phyloP scores from a whole-genome alignment of 1,140 invertebrate species.

The Apocrypta bakeri region DNA sequence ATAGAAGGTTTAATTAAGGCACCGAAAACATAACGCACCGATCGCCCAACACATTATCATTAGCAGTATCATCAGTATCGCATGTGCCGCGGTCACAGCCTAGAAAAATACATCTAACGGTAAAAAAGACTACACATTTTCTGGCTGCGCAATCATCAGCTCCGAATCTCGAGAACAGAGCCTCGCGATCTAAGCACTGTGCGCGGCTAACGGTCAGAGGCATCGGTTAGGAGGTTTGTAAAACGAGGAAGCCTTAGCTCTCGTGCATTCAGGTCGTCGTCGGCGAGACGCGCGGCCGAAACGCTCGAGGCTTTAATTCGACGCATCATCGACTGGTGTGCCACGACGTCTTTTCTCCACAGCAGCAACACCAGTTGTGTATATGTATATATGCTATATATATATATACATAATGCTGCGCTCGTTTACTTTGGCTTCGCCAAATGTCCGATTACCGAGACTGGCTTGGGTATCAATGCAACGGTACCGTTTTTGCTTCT shows the following conservation, averaged over 20 bases:
- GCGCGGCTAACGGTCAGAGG: neutral
- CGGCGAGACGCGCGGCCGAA: neutral
- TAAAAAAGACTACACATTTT: neutral
- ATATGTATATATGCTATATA: neutral
- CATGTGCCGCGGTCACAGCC: no score
- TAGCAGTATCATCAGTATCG: neutral
- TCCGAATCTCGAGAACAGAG: neutral
- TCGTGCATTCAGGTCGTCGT: neutral
- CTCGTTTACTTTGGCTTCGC: slow-evolving; percentile 28
- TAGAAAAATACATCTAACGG: neutral
- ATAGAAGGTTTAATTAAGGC: neutral
- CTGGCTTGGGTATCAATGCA: slow-evolving; percentile 4
- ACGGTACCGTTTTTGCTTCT: slow-evolving; percentile 3
- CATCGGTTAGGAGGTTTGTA: neutral
- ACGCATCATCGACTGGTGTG: slow-evolving; percentile 9
- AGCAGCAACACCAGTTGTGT: neutral
- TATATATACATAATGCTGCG: no score
- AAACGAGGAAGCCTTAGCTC: neutral
- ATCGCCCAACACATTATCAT: neutral
- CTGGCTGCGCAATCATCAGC: neutral
- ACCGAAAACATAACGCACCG: neutral
- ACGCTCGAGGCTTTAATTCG: slow-evolving; percentile 24
- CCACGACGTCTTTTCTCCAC: neutral
- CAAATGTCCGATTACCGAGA: slow-evolving; percentile 24
- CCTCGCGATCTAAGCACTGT: neutral